phyloP scores from a whole-genome alignment of 2,888 invertebrate genomes.

The Nomada goodeniana region DNA sequence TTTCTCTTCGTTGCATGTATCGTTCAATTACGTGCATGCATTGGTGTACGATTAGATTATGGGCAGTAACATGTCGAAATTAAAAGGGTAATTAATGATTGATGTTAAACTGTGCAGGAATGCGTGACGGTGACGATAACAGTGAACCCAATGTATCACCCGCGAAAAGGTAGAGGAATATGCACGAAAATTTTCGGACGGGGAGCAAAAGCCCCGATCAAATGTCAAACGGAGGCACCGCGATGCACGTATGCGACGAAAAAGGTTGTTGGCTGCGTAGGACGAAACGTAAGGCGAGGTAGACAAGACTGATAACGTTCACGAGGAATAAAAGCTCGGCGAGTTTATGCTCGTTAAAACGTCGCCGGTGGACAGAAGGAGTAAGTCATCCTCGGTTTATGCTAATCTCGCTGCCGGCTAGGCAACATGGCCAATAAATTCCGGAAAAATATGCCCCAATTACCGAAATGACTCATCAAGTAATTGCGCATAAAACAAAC shows the following conservation, averaged over 20 bases:
- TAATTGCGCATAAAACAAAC: slow-evolving; percentile 80
- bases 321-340: slow-evolving; percentile 76
- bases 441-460: slow-evolving; percentile 81
- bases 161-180: not conserved
- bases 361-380: slow-evolving; percentile 71
- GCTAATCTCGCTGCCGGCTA: slow-evolving; percentile 74
- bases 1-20: too few relatives aligned
- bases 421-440: slow-evolving; percentile 76
- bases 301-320: slow-evolving; percentile 72
- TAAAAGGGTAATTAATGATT: not conserved
- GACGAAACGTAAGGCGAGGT: slow-evolving; percentile 59
- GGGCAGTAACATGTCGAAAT: too few relatives aligned
- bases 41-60: too few relatives aligned
- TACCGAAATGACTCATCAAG: slow-evolving; percentile 83
- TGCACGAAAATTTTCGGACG: slow-evolving; percentile 1
- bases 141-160: not conserved
- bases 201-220: slow-evolving; percentile 60
- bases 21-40: too few relatives aligned
- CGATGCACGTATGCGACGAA: slow-evolving; percentile 44
- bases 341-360: slow-evolving; percentile 79
- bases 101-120: not conserved
- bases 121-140: not conserved
- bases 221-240: slow-evolving; percentile 66
- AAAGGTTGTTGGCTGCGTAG: slow-evolving; percentile 60
- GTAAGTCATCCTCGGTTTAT: slow-evolving; percentile 79